Evolutionary conservation across 1,140 invertebrate species (phyloP), one percentile per base, ranked within the genome.

Genomic region (Capitella teleta): DNA sequence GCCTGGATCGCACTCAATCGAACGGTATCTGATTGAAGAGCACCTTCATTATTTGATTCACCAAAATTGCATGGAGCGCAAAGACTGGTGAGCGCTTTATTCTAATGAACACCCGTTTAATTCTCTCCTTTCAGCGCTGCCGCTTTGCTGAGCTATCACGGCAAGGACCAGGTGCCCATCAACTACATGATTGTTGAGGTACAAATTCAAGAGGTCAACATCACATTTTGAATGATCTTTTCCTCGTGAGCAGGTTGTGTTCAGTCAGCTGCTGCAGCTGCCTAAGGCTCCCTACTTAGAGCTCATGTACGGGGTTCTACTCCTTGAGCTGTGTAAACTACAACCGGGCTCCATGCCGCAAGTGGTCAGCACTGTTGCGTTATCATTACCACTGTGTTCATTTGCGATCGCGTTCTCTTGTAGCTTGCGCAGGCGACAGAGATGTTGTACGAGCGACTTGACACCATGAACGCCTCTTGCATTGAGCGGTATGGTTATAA

Each of bases 101-200:
- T 38, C 21, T 24, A 43, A 18, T 4, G 18, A 47, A 32, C 28
- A 18, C 16, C 50, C 18, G 44, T 28, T 10, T 57, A 16, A 41
- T 37, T 24, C 16, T 48, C 2, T 54, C 16, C 21, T 51, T 75
- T 26, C 63, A 84, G 84, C 77, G 89, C 92, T 34, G 82, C 84
- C 3, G 82, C 89, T 59, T 67, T 98, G n/a, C 70, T 98, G 4
- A 87, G 85, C 61, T 95, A 94, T 64, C 85, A 87, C 4, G 87
- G 91, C 56, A 92, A 91, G 74, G 79, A 84, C 5, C 93, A 94
- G 73, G 87, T 98, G 56, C 95, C 95, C 1, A 68, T 98, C 12
- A 93, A 98, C 64, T 98, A 98, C 71, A 93, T 95, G 72, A 95
- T 99, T 55, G 87, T 98, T 2, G 94, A 98, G 77, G 70, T 72